A percentile compares a stretch with the other conserved stretches of the same genome.
phyloP scores from a whole-genome alignment of 2,888 invertebrate species.

The Pristionchus exspectatus region DNA sequence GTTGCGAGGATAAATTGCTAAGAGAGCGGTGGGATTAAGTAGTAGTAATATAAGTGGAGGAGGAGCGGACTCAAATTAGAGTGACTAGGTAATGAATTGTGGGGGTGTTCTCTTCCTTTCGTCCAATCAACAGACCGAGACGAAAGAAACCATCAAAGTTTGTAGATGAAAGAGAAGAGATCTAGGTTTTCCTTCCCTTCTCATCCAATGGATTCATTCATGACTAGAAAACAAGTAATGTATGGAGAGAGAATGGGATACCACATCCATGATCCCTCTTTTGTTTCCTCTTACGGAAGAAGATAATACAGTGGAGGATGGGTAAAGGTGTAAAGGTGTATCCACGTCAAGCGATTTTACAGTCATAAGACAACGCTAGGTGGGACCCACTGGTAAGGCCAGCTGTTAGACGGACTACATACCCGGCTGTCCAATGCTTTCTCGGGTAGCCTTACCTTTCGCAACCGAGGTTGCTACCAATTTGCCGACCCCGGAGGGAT shows the following conservation, averaged over 20 bases:
- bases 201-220: neutral
- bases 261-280: neutral
- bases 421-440: too few relatives aligned
- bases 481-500: too few relatives aligned
- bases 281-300: neutral
- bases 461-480: too few relatives aligned
- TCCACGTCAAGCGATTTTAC: too few relatives aligned
- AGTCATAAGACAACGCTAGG: too few relatives aligned
- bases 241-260: neutral
- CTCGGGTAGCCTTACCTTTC: too few relatives aligned
- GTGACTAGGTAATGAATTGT: constrained; percentile 6
- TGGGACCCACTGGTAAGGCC: too few relatives aligned
- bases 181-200: neutral
- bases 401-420: too few relatives aligned
- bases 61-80: neutral
- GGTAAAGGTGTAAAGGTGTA: too few relatives aligned
- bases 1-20: neutral
- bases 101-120: constrained; percentile 18
- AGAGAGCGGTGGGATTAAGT: too few relatives aligned
- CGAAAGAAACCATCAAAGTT: neutral
- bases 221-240: neutral
- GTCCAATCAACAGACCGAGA: constrained; percentile 12
- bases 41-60: neutral
- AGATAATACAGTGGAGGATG: neutral
- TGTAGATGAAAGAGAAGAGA: constrained; percentile 1